Conservation (phyloP, 1,140 invertebrate genomes). For the Cryptotermes secundus region DNA sequence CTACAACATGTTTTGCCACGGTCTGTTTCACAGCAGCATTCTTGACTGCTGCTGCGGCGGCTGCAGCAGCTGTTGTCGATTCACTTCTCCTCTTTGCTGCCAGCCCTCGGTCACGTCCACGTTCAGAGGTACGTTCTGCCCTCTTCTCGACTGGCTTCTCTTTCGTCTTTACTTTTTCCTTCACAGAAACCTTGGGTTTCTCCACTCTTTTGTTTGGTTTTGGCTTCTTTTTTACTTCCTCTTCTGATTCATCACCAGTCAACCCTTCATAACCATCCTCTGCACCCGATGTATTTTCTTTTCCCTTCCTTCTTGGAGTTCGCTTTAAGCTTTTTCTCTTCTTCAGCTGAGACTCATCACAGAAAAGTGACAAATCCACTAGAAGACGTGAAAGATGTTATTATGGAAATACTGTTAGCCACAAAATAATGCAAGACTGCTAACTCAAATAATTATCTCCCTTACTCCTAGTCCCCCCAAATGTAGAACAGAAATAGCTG, state of each 20-base stretch:
- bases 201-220: slow-evolving; percentile 40
- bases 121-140: slow-evolving; percentile 32
- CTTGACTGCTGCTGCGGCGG: slow-evolving; percentile 44
- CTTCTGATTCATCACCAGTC: slow-evolving; percentile 34
- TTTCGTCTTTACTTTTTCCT: slow-evolving; percentile 36
- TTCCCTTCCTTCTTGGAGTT: slow-evolving; percentile 27
- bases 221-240: slow-evolving; percentile 31
- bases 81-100: slow-evolving; percentile 35
- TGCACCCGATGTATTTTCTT: slow-evolving; percentile 32
- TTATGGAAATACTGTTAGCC: background rate
- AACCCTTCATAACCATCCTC: slow-evolving; percentile 22
- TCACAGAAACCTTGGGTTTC: slow-evolving; percentile 39
- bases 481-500: too few species aligned
- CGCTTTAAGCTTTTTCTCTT: slow-evolving; percentile 53
- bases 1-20: slow-evolving; percentile 22
- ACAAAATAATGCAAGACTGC: background rate
- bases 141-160: background rate
- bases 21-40: slow-evolving; percentile 28
- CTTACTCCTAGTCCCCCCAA: too few species aligned
- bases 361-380: slow-evolving; percentile 79
- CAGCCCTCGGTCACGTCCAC: slow-evolving; percentile 19
- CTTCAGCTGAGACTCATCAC: slow-evolving; percentile 75
- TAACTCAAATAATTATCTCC: too few species aligned
- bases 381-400: slow-evolving; percentile 42
- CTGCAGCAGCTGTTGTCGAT: slow-evolving; percentile 42